Evolutionary conservation across 2,888 invertebrate genomes (phyloP), one percentile per base, ranked within the genome.

Genomic region (Lamellibrachia columna): DNA sequence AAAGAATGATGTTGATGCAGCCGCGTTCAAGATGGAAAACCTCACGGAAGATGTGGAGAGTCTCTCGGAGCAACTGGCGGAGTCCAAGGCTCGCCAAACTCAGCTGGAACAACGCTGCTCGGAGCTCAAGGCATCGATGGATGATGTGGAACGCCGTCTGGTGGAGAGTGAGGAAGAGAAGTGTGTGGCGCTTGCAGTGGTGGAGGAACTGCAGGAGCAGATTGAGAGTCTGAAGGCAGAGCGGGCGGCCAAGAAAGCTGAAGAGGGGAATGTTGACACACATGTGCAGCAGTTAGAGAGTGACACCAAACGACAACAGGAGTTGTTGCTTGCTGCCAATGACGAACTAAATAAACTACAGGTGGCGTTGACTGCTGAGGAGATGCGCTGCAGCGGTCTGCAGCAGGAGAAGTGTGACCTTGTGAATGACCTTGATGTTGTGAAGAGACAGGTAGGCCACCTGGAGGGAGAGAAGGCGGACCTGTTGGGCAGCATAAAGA

Each of bases 11-110:
- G 75, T n/a, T n/a, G 75, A 75, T 22, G 75, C 75, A 15, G 75
- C 75, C 22, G 75, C 75, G 4, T 75, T 75, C 75, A 75, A 22
- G 22, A 11, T 75, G 75, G 75, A 75, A 6, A 75, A 75, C 22
- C 75, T 75, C 22, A 75, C 75, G 75, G 75, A 75, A n/a, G 75
- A 75, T n/a, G 15, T 75, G 75, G 75, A 75, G 75, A 75, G 75
- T 15, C 75, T 75, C 75, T 4, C 75, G 2, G 75, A 75, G 22
- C 75, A 75, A 75, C 75, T 75, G 75, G 22, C 11, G 75, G 75
- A 75, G 75, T 75, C 75, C 3, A 75, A 15, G 6, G 75, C 75
- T 75, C 75, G 22, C 75, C 75, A 75, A 6, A 22, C 22, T 11
- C 75, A 75, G 75, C 75, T 75, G 22, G 75, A 75, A n/a, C 75